These are phyloP conservation scores for Sphaeridia pumilis DNA, from an alignment of 2,888 invertebrate genomes.

Conservation along the genomic window DNA sequence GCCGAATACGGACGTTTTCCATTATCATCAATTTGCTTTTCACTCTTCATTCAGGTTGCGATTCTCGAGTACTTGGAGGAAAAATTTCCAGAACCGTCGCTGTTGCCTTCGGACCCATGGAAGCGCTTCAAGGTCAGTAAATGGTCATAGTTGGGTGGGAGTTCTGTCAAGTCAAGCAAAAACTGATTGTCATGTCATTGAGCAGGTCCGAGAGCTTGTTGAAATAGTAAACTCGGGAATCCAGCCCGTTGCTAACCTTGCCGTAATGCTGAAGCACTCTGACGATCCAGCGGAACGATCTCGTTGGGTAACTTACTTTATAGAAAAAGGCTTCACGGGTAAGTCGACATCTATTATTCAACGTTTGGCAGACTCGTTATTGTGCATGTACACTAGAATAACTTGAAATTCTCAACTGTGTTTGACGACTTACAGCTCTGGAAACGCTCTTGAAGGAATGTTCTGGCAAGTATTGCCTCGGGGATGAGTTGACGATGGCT, in stretches of 20 bases:
- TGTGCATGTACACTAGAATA: background rate
- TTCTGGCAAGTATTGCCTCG: constrained; percentile 75
- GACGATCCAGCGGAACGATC: constrained; percentile 17
- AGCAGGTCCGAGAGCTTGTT: constrained; percentile 64
- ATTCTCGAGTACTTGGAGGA: constrained; percentile 96
- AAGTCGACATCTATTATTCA: background rate
- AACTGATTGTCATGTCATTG: background rate
- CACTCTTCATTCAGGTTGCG: constrained; percentile 59
- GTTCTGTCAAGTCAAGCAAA: too few relatives aligned
- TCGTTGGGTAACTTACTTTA: constrained; percentile 26
- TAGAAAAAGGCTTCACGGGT: constrained; percentile 25
- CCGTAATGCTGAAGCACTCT: constrained; percentile 16
- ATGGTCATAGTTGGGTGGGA: background rate
- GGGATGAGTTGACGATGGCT: constrained; percentile 84
- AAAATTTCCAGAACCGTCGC: constrained; percentile 66
- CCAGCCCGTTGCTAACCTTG: constrained; percentile 80
- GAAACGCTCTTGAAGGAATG: constrained; percentile 66
- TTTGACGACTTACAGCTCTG: constrained; percentile 48
- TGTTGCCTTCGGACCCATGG: constrained; percentile 79
- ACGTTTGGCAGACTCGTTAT: background rate
- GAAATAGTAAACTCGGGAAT: constrained; percentile 87
- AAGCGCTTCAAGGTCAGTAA: constrained; percentile 67
- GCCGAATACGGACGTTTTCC: too few relatives aligned
- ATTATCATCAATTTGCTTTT: too few relatives aligned
- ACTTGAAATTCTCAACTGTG: background rate